Evolutionary conservation across 2,113 vertebrate genomes (phyloP).

Genomic region (Amazona guildingii): DNA sequence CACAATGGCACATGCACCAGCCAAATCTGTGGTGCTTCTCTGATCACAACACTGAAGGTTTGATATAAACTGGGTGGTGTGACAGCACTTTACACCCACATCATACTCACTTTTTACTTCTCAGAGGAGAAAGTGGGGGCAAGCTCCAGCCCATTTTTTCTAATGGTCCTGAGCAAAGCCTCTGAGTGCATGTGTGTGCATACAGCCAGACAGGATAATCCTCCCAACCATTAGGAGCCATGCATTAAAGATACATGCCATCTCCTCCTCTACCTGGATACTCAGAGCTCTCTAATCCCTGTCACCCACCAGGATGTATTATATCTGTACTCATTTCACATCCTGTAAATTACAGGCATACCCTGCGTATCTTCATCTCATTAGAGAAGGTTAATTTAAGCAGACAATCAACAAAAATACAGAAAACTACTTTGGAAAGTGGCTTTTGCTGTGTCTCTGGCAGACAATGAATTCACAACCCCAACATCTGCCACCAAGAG

Average conservation of each 20-base stretch:
- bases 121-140: background rate
- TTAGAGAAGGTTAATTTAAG: constrained; percentile 79
- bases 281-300: constrained; percentile 26
- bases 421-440: constrained; percentile 50
- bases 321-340: constrained; percentile 71
- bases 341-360: constrained; percentile 71
- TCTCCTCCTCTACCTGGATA: background rate
- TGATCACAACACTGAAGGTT: rapidly evolving
- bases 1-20: background rate
- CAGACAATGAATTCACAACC: constrained; percentile 71
- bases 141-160: background rate
- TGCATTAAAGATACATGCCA: background rate
- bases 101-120: background rate
- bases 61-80: rapidly evolving
- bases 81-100: background rate
- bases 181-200: background rate
- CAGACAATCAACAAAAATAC: constrained; percentile 75
- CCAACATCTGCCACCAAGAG: constrained; percentile 70
- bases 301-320: constrained; percentile 60
- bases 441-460: constrained; percentile 48
- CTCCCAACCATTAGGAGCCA: background rate
- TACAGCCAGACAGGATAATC: background rate
- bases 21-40: background rate
- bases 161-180: background rate
- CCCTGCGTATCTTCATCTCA: constrained; percentile 62